Percentiles rank a stretch among this genome's conserved stretches.
These are phyloP conservation scores for Thereva nobilitata DNA, from an alignment of 2,888 invertebrate species.

Conservation along the genomic window DNA sequence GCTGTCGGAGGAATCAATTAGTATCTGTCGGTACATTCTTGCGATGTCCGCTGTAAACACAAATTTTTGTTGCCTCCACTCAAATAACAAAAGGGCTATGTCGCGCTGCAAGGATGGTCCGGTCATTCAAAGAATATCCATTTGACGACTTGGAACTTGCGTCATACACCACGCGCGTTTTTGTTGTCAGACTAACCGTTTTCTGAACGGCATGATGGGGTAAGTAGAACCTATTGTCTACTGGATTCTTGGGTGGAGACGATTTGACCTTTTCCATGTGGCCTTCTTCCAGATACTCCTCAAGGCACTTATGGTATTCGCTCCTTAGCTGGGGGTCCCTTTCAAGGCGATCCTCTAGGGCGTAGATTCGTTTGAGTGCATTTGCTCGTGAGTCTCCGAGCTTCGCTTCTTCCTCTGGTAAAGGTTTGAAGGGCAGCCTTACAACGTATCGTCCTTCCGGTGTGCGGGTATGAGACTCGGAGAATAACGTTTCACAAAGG, in stretches of 20 bases:
- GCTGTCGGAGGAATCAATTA: conserved; percentile 4
- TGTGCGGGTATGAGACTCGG: background rate
- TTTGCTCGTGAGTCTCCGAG: too few relatives aligned
- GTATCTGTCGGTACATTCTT: conserved; percentile 37
- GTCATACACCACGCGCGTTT: background rate
- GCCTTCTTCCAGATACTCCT: background rate
- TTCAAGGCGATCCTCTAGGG: too few relatives aligned
- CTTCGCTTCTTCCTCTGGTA: background rate
- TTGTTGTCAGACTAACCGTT: background rate
- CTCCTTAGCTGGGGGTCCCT: too few relatives aligned
- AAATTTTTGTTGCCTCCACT: conserved; percentile 29
- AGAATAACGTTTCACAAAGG: too few relatives aligned
- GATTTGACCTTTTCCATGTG: background rate
- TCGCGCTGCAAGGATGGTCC: conserved; percentile 37
- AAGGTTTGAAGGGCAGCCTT: background rate
- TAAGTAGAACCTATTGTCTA: background rate
- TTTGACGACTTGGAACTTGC: background rate
- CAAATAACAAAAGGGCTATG: conserved; percentile 15
- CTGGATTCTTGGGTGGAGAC: background rate
- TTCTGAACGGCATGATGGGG: background rate
- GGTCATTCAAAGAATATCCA: background rate
- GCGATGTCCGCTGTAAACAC: conserved; percentile 45
- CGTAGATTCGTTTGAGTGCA: too few relatives aligned
- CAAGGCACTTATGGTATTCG: too few relatives aligned
- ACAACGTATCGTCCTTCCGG: background rate